Base-by-base conservation (phyloP, 2,888 invertebrate genomes). In the Blastobasis lacticolella region DNA sequence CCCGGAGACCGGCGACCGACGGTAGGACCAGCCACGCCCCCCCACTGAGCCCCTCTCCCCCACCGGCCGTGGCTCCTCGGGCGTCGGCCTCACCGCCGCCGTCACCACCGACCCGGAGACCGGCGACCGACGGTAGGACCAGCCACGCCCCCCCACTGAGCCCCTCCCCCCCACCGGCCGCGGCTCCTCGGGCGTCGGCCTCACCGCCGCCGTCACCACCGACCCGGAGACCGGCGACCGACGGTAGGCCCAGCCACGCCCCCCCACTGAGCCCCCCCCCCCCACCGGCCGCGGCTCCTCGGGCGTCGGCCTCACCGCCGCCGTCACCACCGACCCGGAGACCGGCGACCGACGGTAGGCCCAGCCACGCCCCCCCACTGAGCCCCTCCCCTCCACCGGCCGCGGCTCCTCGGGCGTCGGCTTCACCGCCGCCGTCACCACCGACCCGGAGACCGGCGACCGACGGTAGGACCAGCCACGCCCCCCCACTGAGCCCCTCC, bases 341-440 rank as follows among this genome's bases (percentile, higher is more conserved):
- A 97, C 97, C 2, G 97, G 96, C 1, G 94, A 94, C 59, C 87
- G 94, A 49, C 89, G 91, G 90, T 90, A 41, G 23, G 23, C 1
- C 23, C 3, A 23, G 23, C 1, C 2, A 23, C 23, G 23, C 23
- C 1, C 23, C 23, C 1, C 23, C 23, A 23, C 23, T 23, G 23
- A 23, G 23, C 99, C 99, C 9, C 95, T 99, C 71, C 92, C 98
- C 23, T 99, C 99, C 5, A 99, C 99, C 0, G 99, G 99, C 6
- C 91, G 99, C 55, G 99, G 99, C 9, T 98, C 98, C 3, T 97
- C 98, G 0, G 99, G 99, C 51, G 99, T 99, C 4, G 99, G 99
- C 87, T 89, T 99, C 54, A 99, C 99, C 0, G 99, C 99, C 5
- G 99, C 99, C 7, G 99, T 99, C 5, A 98, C 98, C 6, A 94